Conservation (phyloP, 1,140 invertebrate genomes). For the Armadillidium nasatum region DNA sequence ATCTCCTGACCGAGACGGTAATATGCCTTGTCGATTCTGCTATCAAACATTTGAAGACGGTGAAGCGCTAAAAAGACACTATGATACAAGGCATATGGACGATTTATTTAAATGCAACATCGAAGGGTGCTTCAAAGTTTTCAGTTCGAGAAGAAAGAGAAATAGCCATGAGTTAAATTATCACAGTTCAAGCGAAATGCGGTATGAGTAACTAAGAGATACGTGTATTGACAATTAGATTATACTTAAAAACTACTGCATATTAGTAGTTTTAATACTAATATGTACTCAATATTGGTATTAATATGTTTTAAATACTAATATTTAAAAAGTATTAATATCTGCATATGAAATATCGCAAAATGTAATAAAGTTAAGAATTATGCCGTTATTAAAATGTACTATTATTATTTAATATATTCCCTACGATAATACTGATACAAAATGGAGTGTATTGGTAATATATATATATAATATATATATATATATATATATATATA, state of each 20-base stretch:
- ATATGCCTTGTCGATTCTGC: conserved; percentile 63
- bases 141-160: conserved; percentile 67
- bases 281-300: too few relatives aligned
- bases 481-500: too few relatives aligned
- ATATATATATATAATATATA: too few relatives aligned
- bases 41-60: conserved; percentile 59
- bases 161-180: conserved; percentile 57
- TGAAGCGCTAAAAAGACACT: conserved; percentile 62
- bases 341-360: too few relatives aligned
- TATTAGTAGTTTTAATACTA: too few relatives aligned
- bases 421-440: too few relatives aligned
- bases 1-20: conserved; percentile 55
- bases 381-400: too few relatives aligned
- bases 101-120: conserved; percentile 75
- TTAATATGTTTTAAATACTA: too few relatives aligned
- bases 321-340: too few relatives aligned
- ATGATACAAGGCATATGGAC: conserved; percentile 60
- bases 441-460: too few relatives aligned
- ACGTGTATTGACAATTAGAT: neutral
- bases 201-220: neutral
- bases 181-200: neutral
- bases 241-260: neutral
- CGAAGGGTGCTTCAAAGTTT: conserved; percentile 73
- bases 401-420: too few relatives aligned
- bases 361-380: too few relatives aligned